Percentiles rank a stretch among this genome's conserved stretches.
Evolutionary conservation across 2,888 invertebrate species (phyloP).

Genomic region (Lycophotia porphyrea): DNA sequence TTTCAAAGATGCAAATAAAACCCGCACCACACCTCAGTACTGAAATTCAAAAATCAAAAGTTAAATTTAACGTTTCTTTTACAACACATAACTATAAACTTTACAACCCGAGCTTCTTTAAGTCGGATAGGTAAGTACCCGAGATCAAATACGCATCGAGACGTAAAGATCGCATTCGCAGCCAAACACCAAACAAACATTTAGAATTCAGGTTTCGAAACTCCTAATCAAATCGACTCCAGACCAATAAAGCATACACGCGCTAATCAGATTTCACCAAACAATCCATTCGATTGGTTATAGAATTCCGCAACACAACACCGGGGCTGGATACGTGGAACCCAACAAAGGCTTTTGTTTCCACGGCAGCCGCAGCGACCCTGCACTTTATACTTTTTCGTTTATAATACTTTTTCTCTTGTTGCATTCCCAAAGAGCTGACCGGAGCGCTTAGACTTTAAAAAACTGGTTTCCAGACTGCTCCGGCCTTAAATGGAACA

Average conservation of each 20-base stretch:
- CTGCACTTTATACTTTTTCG: slow-evolving; percentile 71
- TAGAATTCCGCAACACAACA: slow-evolving; percentile 87
- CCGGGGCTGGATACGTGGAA: slow-evolving; percentile 85
- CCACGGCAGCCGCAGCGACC: slow-evolving; percentile 68
- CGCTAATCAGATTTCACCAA: slow-evolving; percentile 83
- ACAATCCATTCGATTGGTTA: slow-evolving; percentile 83
- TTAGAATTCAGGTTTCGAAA: slow-evolving; percentile 64
- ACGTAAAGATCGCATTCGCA: slow-evolving; percentile 52
- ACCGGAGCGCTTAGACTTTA: slow-evolving; percentile 80
- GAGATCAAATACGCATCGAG: slow-evolving; percentile 49
- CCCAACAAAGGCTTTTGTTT: slow-evolving; percentile 89
- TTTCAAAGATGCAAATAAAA: slow-evolving; percentile 10
- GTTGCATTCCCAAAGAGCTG: slow-evolving; percentile 87
- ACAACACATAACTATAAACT: slow-evolving; percentile 39
- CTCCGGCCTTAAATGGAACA: slow-evolving; percentile 67
- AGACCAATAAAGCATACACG: slow-evolving; percentile 69
- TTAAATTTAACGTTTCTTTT: slow-evolving; percentile 30
- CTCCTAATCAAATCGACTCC: slow-evolving; percentile 63
- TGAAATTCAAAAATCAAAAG: slow-evolving; percentile 31
- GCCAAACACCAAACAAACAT: slow-evolving; percentile 56
- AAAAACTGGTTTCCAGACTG: slow-evolving; percentile 80
- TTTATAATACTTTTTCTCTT: slow-evolving; percentile 81
- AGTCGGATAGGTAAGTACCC: slow-evolving; percentile 18
- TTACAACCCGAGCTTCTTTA: slow-evolving; percentile 22
- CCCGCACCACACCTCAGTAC: background rate